Evolutionary conservation across 2,888 invertebrate genomes (phyloP).

Genomic region (Heliconius sara): DNA sequence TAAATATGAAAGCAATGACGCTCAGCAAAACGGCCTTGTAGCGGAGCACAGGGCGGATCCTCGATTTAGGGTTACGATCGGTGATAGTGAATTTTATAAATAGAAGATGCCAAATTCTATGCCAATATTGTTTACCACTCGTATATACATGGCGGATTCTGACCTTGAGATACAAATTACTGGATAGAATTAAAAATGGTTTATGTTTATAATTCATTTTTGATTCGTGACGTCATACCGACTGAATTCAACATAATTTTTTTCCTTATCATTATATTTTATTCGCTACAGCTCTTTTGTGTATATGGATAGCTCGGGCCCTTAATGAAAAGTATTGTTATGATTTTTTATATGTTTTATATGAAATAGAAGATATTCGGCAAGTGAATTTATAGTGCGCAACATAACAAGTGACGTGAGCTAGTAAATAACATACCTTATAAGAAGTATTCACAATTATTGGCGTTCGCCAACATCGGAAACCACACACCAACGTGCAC

Average conservation of each 20-base stretch:
- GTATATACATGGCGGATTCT: conserved; percentile 66
- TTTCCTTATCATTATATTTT: conserved; percentile 55
- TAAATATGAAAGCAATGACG: conserved; percentile 42
- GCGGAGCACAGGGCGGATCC: conserved; percentile 69
- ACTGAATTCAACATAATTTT: conserved; percentile 68
- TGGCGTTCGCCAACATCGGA: conserved; percentile 53
- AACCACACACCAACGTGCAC: conserved; percentile 50
- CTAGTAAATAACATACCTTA: conserved; percentile 72
- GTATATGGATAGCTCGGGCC: background rate
- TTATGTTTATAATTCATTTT: conserved; percentile 79
- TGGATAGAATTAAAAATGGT: conserved; percentile 73
- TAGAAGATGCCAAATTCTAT: conserved; percentile 69
- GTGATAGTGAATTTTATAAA: conserved; percentile 69
- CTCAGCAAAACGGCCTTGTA: conserved; percentile 52
- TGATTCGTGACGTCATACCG: conserved; percentile 75
- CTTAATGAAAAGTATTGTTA: background rate
- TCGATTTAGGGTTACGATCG: conserved; percentile 58
- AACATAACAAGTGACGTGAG: conserved; percentile 66
- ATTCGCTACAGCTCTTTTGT: conserved; percentile 35
- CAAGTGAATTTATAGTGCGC: conserved; percentile 64
- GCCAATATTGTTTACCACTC: conserved; percentile 74
- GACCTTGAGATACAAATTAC: conserved; percentile 76
- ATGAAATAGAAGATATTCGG: conserved; percentile 49
- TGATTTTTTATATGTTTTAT: background rate
- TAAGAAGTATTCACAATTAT: conserved; percentile 55